phyloP scores from a whole-genome alignment of 2,797 vertebrate genomes.

The Leptoclinus maculatus region DNA sequence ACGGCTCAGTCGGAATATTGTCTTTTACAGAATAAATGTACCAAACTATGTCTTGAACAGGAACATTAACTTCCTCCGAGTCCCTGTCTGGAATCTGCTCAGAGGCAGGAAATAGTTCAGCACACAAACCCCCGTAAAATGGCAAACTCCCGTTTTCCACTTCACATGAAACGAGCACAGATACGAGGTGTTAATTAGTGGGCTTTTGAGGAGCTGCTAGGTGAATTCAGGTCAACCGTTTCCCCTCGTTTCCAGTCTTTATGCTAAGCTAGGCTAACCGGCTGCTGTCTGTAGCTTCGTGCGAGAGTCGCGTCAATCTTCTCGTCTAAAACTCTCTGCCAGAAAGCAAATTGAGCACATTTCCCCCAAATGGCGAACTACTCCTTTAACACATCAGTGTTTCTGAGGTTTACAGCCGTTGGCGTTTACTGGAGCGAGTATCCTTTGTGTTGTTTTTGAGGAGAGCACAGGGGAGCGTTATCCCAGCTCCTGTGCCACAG shows the following conservation, averaged over 20 bases:
- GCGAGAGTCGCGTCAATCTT: not conserved
- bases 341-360: not conserved
- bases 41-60: not conserved
- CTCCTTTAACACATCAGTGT: not conserved
- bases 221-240: not conserved
- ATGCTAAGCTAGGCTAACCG: conserved; percentile 8
- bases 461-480: conserved; percentile 10
- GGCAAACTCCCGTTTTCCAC: too few species aligned
- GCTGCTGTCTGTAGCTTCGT: not conserved
- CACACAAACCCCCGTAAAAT: too few species aligned
- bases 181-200: too few species aligned
- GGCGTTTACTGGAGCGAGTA: not conserved
- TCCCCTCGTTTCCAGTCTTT: not conserved
- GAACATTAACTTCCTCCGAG: not conserved
- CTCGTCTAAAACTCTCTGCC: too few species aligned
- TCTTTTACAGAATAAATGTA: not conserved
- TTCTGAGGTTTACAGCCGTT: not conserved
- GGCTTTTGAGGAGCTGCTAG: too few species aligned
- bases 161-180: too few species aligned
- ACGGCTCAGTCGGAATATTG: not conserved
- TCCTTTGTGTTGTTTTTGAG: conserved; percentile 9
- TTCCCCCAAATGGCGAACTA: not conserved
- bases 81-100: too few species aligned
- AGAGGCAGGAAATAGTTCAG: too few species aligned
- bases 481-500: conserved; percentile 20